Percentiles rank a stretch among this genome's conserved stretches.
Conservation (phyloP, 1,140 invertebrate genomes). For the Lucilia cuprina region DNA sequence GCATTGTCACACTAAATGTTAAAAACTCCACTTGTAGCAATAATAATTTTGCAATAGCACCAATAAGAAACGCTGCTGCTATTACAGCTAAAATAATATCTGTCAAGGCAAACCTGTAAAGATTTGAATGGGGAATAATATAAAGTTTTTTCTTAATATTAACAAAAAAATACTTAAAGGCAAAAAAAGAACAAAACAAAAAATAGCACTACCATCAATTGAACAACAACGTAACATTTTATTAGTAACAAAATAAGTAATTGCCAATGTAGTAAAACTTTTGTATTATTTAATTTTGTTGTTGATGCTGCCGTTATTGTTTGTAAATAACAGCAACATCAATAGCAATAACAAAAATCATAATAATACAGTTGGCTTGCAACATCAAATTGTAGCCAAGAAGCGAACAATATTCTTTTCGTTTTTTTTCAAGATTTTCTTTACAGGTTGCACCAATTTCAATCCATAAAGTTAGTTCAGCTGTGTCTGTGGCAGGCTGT, state of each 20-base stretch:
- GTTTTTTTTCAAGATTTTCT: background rate
- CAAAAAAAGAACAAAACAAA: background rate
- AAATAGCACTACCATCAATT: background rate
- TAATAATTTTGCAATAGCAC: background rate
- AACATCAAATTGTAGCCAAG: background rate
- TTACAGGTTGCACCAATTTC: background rate
- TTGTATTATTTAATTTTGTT: background rate
- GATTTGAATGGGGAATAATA: background rate
- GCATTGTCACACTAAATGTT: background rate
- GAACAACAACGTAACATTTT: background rate
- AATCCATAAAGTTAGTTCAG: background rate
- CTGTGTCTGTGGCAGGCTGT: background rate
- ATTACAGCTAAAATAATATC: background rate
- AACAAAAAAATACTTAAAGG: background rate
- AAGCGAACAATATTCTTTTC: background rate
- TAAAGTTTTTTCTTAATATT: background rate
- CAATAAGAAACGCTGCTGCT: background rate
- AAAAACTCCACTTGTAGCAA: background rate
- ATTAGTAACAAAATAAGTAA: slow-evolving; percentile 5
- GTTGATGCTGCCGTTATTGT: background rate
- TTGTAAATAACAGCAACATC: background rate
- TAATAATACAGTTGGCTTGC: background rate
- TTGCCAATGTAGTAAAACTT: background rate
- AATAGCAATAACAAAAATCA: background rate
- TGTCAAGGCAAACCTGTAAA: background rate